These are phyloP conservation scores for Macrosiphum euphorbiae DNA, from an alignment of 2,888 invertebrate genomes.

Conservation along the genomic window DNA sequence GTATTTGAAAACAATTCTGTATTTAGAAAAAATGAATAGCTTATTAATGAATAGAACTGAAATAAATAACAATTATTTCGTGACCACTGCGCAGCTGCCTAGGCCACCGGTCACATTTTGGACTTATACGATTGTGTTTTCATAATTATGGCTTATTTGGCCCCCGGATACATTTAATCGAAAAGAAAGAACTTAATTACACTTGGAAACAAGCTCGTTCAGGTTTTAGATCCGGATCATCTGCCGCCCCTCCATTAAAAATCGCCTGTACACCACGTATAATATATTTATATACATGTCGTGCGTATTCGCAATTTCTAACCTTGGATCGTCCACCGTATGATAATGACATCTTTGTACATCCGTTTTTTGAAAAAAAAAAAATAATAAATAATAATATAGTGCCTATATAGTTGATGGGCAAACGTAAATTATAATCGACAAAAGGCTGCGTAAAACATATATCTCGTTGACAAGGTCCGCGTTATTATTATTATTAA, in stretches of 20 bases:
- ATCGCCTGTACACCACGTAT: neutral
- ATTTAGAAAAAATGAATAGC: neutral
- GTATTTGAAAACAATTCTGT: neutral
- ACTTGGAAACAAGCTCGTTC: conserved; percentile 24
- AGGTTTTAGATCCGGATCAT: conserved; percentile 51
- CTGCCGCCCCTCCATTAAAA: neutral
- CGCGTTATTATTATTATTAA: neutral
- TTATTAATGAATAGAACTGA: neutral
- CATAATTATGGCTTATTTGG: neutral
- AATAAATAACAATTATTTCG: neutral
- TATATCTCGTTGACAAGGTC: conserved; percentile 22
- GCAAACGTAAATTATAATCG: conserved; percentile 10
- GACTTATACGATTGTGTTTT: neutral
- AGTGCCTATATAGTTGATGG: neutral
- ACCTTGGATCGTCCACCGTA: conserved; percentile 39
- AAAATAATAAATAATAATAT: conserved; percentile 25
- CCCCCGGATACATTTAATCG: conserved; percentile 17
- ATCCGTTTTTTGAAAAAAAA: conserved; percentile 47
- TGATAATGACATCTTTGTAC: conserved; percentile 54
- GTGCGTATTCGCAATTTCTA: conserved; percentile 35
- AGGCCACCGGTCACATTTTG: neutral
- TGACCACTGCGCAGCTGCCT: neutral
- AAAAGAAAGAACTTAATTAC: conserved; percentile 42
- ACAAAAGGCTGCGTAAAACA: neutral
- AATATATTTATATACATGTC: neutral